Evolutionary conservation across 2,113 vertebrate genomes (phyloP).

Genomic region (Paratilapia polleni): DNA sequence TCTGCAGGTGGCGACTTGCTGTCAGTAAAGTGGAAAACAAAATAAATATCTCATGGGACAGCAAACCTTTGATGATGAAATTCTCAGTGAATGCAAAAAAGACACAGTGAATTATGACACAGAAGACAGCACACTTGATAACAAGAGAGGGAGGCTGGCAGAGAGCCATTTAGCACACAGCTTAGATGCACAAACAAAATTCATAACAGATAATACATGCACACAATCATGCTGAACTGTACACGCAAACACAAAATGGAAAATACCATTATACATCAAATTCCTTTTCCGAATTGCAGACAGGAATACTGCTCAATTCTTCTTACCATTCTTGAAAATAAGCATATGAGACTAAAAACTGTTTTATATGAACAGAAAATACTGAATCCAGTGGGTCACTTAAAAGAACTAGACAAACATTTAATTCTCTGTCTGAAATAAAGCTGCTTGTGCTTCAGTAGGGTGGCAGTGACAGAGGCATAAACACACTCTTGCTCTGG

Average conservation of each 20-base stretch:
- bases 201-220: background rate
- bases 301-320: background rate
- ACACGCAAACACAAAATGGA: background rate
- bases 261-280: background rate
- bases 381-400: background rate
- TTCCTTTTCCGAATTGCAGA: background rate
- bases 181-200: background rate
- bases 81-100: slow-evolving; percentile 11
- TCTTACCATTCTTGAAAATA: background rate
- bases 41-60: slow-evolving; percentile 48
- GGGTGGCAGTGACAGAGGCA: slow-evolving; percentile 13
- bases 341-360: background rate
- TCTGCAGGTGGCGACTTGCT: slow-evolving; percentile 62
- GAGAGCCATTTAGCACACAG: slow-evolving; percentile 5
- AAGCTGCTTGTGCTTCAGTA: background rate
- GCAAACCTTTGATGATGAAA: slow-evolving; percentile 59
- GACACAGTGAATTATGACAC: slow-evolving; percentile 11
- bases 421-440: background rate
- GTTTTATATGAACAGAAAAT: background rate
- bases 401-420: background rate
- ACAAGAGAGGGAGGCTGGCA: background rate
- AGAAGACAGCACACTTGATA: background rate
- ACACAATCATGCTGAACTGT: background rate
- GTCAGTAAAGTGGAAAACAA: slow-evolving; percentile 57
- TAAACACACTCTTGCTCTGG: slow-evolving; percentile 1